Percentiles rank a stretch among this genome's conserved stretches.
Evolutionary conservation across 2,888 invertebrate species (phyloP).

Genomic region (Tetheella fluctuosa): DNA sequence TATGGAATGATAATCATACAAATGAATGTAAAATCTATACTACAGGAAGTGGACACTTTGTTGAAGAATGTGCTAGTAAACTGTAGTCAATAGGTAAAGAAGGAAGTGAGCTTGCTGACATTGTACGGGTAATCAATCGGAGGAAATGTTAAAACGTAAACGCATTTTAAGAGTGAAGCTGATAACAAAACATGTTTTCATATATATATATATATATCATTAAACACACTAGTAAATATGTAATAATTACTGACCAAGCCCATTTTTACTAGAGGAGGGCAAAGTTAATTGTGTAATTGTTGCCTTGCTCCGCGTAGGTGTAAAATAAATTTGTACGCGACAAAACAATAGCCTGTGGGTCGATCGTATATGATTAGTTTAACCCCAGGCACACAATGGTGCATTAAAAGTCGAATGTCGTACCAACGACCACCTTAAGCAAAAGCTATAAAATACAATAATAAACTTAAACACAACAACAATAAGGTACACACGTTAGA

Average conservation of each 20-base stretch:
- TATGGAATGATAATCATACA: constrained; percentile 16
- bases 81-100: not conserved
- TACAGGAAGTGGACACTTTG: not conserved
- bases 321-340: constrained; percentile 43
- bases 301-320: constrained; percentile 46
- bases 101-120: not conserved
- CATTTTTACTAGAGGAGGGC: not conserved
- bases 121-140: not conserved
- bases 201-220: not conserved
- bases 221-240: not conserved
- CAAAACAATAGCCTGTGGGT: constrained; percentile 70
- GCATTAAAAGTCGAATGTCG: constrained; percentile 39
- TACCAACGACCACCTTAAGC: constrained; percentile 23
- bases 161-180: not conserved
- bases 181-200: not conserved
- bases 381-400: constrained; percentile 52
- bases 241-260: not conserved
- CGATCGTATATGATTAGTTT: constrained; percentile 44
- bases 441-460: constrained; percentile 37
- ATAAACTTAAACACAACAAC: constrained; percentile 33
- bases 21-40: not conserved
- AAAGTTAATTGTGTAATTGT: constrained; percentile 51
- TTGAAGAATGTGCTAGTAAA: not conserved
- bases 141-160: not conserved
- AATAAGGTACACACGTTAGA: constrained; percentile 37